Conservation (phyloP, 2,113 vertebrate genomes). For the Anguilla rostrata region DNA sequence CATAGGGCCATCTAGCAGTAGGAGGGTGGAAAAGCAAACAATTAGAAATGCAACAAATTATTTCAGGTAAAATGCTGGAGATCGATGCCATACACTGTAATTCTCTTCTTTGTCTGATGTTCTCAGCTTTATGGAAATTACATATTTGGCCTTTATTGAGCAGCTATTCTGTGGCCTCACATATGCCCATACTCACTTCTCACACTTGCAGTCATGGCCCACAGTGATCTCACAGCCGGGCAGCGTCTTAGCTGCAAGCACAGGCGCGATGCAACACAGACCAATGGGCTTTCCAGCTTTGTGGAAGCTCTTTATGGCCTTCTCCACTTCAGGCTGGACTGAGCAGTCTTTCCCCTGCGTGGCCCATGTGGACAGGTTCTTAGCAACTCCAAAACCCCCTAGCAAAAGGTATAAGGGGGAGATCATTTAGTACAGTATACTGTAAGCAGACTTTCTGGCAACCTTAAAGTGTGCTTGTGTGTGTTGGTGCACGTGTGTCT, state of each 20-base stretch:
- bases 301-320: slow-evolving; percentile 73
- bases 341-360: slow-evolving; percentile 77
- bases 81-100: not conserved
- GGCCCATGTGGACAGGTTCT: slow-evolving; percentile 87
- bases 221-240: slow-evolving; percentile 84
- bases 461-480: not conserved
- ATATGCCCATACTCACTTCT: slow-evolving; percentile 59
- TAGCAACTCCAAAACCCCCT: slow-evolving; percentile 90
- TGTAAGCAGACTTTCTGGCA: not conserved
- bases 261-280: slow-evolving; percentile 84
- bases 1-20: slow-evolving; percentile 75
- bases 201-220: slow-evolving; percentile 74
- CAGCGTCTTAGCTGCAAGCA: slow-evolving; percentile 81
- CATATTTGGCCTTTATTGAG: too few relatives aligned
- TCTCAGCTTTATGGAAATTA: not conserved
- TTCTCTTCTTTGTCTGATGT: not conserved
- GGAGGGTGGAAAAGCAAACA: not conserved
- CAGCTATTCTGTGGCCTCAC: not conserved
- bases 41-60: not conserved
- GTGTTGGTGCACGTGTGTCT: not conserved
- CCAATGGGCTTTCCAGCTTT: slow-evolving; percentile 78
- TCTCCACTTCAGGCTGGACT: slow-evolving; percentile 67
- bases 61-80: not conserved
- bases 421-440: not conserved
- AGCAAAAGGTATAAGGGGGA: not conserved